phyloP scores from a whole-genome alignment of 2,888 invertebrate genomes.

The Ephialtes manifestator region DNA sequence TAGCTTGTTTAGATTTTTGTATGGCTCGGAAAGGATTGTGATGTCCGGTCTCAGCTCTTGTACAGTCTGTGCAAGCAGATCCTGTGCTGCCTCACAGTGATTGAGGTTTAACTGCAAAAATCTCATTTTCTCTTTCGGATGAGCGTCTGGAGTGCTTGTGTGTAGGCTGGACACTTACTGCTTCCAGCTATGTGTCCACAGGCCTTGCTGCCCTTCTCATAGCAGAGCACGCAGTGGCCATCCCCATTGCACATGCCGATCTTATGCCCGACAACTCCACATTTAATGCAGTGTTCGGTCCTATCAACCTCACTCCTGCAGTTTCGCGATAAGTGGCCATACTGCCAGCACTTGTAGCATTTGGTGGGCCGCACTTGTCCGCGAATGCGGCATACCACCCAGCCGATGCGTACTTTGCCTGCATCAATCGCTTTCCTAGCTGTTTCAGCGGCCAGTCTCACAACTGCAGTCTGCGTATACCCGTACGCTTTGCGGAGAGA shows the following conservation, averaged over 20 bases:
- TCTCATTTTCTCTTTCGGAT: background rate
- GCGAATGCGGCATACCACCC: slow-evolving; percentile 2
- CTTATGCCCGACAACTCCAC: slow-evolving; percentile 63
- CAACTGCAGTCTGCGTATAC: background rate
- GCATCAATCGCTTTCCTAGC: background rate
- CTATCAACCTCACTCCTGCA: slow-evolving; percentile 25
- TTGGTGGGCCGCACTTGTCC: slow-evolving; percentile 4
- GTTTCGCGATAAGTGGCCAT: slow-evolving; percentile 22
- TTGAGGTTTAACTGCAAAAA: background rate
- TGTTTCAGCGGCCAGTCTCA: background rate
- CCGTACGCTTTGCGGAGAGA: slow-evolving; percentile 1
- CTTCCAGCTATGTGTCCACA: too few relatives aligned
- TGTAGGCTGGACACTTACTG: too few relatives aligned
- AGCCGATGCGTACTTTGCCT: background rate
- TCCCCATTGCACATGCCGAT: too few relatives aligned
- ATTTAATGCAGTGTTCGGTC: slow-evolving; percentile 53
- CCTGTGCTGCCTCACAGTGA: background rate
- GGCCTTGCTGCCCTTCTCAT: too few relatives aligned
- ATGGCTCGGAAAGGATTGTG: slow-evolving; percentile 68
- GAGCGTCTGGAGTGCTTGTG: background rate
- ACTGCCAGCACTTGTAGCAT: slow-evolving; percentile 55
- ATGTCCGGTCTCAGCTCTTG: slow-evolving; percentile 55
- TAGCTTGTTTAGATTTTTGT: slow-evolving; percentile 53
- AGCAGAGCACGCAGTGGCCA: slow-evolving; percentile 24
- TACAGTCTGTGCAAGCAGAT: background rate